These are phyloP conservation scores for Umimayanthus chanpuru DNA, from an alignment of 92 coral and sea anemone species.

Conservation along the genomic window DNA sequence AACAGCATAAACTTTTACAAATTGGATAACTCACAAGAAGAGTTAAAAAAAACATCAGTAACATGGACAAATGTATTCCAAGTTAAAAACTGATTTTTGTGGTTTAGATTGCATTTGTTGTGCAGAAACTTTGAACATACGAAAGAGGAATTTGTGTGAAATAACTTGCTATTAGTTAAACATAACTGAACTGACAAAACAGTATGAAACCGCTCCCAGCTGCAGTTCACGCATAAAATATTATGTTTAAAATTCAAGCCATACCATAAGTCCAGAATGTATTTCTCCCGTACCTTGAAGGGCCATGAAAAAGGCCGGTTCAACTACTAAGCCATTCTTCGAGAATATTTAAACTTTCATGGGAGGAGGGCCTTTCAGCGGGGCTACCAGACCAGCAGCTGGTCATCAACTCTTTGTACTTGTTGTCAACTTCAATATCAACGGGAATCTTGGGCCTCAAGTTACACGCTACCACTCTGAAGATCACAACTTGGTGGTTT, in stretches of 20 bases:
- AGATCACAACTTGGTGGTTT: conserved; percentile 93
- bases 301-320: not conserved
- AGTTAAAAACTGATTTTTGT: no score
- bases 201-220: not conserved
- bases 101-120: no score
- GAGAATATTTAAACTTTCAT: conserved; percentile 48
- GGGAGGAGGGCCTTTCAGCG: conserved; percentile 74
- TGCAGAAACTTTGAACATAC: no score
- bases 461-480: conserved; percentile 86
- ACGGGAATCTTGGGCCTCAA: conserved; percentile 83
- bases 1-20: no score
- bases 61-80: no score
- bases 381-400: conserved; percentile 83
- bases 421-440: conserved; percentile 80
- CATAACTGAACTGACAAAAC: no score
- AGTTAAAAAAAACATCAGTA: no score
- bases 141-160: no score
- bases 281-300: not conserved
- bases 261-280: not conserved
- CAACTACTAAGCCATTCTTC: conserved; percentile 51
- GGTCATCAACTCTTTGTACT: conserved; percentile 89
- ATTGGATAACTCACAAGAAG: no score
- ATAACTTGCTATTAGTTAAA: no score
- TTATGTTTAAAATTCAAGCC: conserved; percentile 3
- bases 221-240: not conserved